These are phyloP conservation scores for Drosophila paranaensis DNA, from an alignment of 2,888 invertebrate species.

Conservation along the genomic window DNA sequence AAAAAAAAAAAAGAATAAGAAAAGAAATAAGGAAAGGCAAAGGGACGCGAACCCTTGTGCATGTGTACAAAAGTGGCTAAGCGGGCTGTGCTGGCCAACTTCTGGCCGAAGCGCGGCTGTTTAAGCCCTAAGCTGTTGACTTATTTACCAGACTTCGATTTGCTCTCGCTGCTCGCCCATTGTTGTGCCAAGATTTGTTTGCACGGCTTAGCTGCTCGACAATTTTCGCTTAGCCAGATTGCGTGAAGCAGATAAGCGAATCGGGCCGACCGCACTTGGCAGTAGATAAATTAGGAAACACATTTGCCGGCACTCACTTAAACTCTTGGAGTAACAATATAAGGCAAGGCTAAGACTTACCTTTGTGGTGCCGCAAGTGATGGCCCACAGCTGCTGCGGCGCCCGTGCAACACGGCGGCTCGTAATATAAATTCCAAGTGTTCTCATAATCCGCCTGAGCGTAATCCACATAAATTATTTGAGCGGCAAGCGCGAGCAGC, in stretches of 20 bases:
- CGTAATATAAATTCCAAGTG: constrained; percentile 90
- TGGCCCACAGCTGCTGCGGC: constrained; percentile 86
- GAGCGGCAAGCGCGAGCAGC: constrained; percentile 64
- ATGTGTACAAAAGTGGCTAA: constrained; percentile 50
- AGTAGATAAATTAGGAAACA: constrained; percentile 34
- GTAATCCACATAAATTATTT: constrained; percentile 84
- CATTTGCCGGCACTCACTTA: constrained; percentile 52
- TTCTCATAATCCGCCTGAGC: constrained; percentile 87
- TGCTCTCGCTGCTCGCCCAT: constrained; percentile 45
- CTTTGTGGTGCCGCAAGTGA: constrained; percentile 90
- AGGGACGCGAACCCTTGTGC: constrained; percentile 12
- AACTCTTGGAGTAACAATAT: constrained; percentile 24
- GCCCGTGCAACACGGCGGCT: constrained; percentile 90
- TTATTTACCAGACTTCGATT: constrained; percentile 76
- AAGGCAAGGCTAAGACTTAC: constrained; percentile 85
- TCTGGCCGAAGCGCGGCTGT: constrained; percentile 66
- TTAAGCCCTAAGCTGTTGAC: constrained; percentile 76
- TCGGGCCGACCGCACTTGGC: neutral
- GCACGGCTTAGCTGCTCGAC: constrained; percentile 52
- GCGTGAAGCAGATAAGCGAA: constrained; percentile 42
- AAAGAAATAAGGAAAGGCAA: constrained; percentile 17
- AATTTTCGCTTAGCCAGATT: constrained; percentile 57
- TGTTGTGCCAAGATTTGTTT: constrained; percentile 40
- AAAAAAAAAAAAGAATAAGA: neutral
- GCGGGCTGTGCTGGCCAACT: constrained; percentile 33